Evolutionary conservation across 2,797 vertebrate species (phyloP), one percentile per base, ranked within the genome.

Genomic region (Centroberyx gerrardi): DNA sequence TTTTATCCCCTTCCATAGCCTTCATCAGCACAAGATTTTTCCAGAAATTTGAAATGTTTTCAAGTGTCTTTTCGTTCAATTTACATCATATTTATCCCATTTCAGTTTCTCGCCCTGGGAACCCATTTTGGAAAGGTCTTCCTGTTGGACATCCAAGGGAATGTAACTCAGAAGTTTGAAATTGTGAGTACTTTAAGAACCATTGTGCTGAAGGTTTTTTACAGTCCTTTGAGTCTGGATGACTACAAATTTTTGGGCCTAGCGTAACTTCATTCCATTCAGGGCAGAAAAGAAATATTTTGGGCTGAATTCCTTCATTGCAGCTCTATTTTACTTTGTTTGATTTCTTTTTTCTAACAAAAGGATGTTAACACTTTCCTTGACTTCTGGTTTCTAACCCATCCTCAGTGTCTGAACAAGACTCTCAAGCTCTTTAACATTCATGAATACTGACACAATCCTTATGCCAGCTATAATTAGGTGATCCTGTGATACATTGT

Each of bases 61-160:
- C 55, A 69, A 74, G 70, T 92, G 72, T 86, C 58, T 82, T 78
- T 42, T 55, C 51, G 62, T 87, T 89, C 92, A 74, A 90, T 88
- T 84, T 81, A 73, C 42, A 69, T 74, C 36, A 36, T 54, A 70
- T 87, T 63, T 84, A 54, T 85, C 36, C 58, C 67, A 76, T 91
- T 93, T 53, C 94, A 99, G 98, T 99, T 99, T 92, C 95, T 99
- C 79, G 97, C 98, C 18, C 86, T 99, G 85, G 98, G 98, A 81
- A 99, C 98, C 2, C 97, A 99, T 94, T 98, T 97, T 85, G 98
- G 98, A 80, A 99, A 99, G 84, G 97, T 99, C 82, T 99, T 96
- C 92, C 95, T 99, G 80, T 94, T 99, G 89, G 98, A 99, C 86
- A 93, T 99, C 90, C 97, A 99, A 84, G 98, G 98, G 87, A 99